Evolutionary conservation across 2,113 vertebrate genomes (phyloP).

Genomic region (Odocoileus hemionus): DNA sequence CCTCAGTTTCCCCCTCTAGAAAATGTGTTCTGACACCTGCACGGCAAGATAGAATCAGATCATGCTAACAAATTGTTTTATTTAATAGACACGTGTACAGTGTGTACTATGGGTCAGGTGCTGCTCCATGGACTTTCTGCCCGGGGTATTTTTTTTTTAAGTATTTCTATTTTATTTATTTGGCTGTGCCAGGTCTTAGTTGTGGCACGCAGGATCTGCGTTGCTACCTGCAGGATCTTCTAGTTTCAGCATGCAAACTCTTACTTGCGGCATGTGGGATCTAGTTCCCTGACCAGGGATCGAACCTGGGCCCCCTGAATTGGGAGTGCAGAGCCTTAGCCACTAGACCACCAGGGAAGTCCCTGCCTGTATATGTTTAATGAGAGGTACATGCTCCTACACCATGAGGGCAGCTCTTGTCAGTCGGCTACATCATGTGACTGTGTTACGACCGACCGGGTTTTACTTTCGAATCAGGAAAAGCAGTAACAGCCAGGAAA

Average conservation of each 20-base stretch:
- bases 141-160: neutral
- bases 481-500: neutral
- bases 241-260: neutral
- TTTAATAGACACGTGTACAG: accelerated
- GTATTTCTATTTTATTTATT: neutral
- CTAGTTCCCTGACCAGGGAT: neutral
- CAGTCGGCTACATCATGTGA: too few species aligned
- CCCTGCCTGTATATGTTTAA: accelerated
- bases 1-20: neutral
- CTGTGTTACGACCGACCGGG: neutral
- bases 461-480: neutral
- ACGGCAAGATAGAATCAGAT: neutral
- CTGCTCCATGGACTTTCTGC: neutral
- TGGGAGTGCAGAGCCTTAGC: neutral
- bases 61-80: neutral
- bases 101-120: accelerated
- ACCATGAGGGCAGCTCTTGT: neutral
- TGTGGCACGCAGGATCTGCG: neutral
- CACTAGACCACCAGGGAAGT: neutral
- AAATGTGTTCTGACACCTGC: neutral
- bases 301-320: neutral
- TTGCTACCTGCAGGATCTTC: neutral
- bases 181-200: neutral
- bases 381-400: neutral
- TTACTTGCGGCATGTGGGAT: neutral